Conservation (phyloP, 1,140 invertebrate genomes). For the Glossosoma conforme region DNA sequence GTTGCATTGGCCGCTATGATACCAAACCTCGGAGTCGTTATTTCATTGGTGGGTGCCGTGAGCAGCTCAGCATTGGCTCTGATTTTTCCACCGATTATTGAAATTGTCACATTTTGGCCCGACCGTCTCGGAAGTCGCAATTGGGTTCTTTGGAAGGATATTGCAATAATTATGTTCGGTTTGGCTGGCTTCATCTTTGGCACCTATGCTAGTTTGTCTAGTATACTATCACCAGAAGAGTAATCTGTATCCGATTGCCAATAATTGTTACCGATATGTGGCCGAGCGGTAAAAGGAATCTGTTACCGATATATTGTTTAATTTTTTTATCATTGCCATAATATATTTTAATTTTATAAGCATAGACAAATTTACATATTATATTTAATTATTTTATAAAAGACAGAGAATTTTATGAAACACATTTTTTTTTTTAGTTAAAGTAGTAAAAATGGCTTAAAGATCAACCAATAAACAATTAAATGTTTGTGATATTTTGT, state of each 20-base stretch:
- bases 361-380: no score
- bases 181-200: conserved; percentile 72
- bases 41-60: conserved; percentile 86
- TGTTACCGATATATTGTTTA: no score
- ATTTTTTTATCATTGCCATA: no score
- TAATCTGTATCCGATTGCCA: background rate
- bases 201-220: conserved; percentile 69
- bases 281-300: no score
- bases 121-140: conserved; percentile 56
- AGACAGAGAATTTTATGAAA: no score
- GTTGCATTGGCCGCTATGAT: conserved; percentile 79
- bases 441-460: no score
- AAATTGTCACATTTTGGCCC: conserved; percentile 77
- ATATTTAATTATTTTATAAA: no score
- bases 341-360: no score
- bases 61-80: conserved; percentile 84
- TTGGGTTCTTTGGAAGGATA: conserved; percentile 66
- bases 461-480: no score
- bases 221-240: conserved; percentile 47
- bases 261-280: no score
- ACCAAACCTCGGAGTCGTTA: conserved; percentile 83
- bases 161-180: conserved; percentile 67
- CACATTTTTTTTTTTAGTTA: no score
- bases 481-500: no score
- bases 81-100: conserved; percentile 87